Conservation (phyloP, 2,888 invertebrate species). For the Oxycera nigricornis region DNA sequence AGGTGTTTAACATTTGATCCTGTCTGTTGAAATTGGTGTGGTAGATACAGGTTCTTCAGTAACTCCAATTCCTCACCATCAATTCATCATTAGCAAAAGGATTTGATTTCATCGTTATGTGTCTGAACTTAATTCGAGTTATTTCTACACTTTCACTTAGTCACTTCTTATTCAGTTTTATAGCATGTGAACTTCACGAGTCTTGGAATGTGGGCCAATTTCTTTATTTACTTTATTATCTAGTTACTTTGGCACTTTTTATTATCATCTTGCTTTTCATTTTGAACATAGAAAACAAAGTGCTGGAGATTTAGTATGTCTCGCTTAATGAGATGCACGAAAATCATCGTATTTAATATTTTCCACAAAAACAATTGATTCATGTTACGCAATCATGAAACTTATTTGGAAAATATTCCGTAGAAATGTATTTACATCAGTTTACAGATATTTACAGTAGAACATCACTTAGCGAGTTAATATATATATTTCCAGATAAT, state of each 20-base stretch:
- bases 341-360: too few species aligned
- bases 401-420: too few species aligned
- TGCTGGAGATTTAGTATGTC: too few species aligned
- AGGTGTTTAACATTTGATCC: slow-evolving; percentile 12
- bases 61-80: slow-evolving; percentile 16
- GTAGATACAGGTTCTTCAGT: too few species aligned
- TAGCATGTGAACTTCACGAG: slow-evolving; percentile 1
- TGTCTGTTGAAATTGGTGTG: background rate
- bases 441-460: slow-evolving; percentile 27
- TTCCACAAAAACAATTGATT: too few species aligned
- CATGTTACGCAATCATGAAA: too few species aligned
- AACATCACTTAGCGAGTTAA: slow-evolving; percentile 4
- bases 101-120: background rate
- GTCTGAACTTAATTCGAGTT: background rate
- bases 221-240: slow-evolving; percentile 25
- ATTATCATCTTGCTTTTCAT: slow-evolving; percentile 32
- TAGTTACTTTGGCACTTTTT: slow-evolving; percentile 40
- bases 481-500: background rate
- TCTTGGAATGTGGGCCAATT: slow-evolving; percentile 32
- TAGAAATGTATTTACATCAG: slow-evolving; percentile 14
- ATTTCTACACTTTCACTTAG: background rate
- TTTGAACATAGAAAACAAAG: background rate
- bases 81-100: background rate
- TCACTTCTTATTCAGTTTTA: too few species aligned
- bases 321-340: too few species aligned